Percentiles rank a stretch among this genome's conserved stretches.
Conservation (phyloP, 2,888 invertebrate genomes). For the Augochlorella aurata region DNA sequence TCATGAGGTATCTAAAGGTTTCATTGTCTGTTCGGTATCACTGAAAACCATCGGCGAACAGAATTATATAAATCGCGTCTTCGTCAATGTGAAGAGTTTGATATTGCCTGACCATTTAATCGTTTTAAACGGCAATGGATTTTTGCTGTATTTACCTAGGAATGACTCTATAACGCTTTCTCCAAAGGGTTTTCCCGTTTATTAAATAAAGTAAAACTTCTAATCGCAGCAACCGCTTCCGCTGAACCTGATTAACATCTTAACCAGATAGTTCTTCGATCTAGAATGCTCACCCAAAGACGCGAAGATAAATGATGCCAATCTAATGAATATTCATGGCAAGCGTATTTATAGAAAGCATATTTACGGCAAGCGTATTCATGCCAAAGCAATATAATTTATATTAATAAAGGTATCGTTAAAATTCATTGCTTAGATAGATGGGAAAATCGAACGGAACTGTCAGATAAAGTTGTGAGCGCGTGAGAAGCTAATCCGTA, state of each 20-base stretch:
- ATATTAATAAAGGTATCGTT: slow-evolving; percentile 1
- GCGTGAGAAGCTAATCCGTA: not conserved
- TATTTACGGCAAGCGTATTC: not conserved
- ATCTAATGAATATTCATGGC: not conserved
- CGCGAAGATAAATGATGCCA: not conserved
- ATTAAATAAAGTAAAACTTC: not conserved
- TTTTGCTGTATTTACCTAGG: no score
- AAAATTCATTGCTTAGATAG: not conserved
- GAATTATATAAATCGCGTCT: no score
- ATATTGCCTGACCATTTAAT: no score
- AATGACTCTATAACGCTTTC: no score
- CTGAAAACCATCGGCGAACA: no score
- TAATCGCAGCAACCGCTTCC: not conserved
- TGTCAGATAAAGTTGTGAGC: not conserved
- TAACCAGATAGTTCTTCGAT: not conserved
- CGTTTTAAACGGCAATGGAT: no score
- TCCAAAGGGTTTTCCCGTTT: no score
- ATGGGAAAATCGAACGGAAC: not conserved
- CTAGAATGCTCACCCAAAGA: not conserved
- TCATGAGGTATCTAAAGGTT: no score
- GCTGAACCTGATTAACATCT: not conserved
- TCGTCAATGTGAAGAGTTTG: no score
- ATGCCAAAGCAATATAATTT: not conserved
- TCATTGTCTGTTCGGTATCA: no score
- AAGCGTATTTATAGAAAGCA: not conserved